Conservation (phyloP, 2,888 invertebrate genomes). For the Netelia melanura region DNA sequence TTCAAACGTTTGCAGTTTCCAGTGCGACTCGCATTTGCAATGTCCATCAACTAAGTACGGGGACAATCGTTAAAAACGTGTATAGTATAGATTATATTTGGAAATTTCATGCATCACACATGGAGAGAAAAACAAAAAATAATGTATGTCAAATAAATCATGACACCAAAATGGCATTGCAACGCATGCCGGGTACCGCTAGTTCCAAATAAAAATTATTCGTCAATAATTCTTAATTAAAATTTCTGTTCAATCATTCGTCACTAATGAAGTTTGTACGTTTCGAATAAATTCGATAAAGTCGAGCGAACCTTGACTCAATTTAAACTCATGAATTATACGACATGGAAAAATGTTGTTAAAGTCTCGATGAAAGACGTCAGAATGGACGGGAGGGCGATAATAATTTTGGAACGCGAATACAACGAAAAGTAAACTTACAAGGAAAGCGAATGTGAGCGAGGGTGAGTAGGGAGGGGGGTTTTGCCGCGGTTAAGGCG, state of each 20-base stretch:
- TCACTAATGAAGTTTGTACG: not conserved
- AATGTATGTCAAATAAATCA: too few relatives aligned
- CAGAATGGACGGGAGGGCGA: not conserved
- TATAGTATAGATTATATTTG: too few relatives aligned
- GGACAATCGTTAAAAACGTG: too few relatives aligned
- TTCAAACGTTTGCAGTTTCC: too few relatives aligned
- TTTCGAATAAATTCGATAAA: not conserved
- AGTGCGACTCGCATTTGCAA: too few relatives aligned
- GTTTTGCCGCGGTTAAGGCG: constrained; percentile 5
- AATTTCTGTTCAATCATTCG: not conserved
- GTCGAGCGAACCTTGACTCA: not conserved
- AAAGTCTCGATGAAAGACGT: not conserved
- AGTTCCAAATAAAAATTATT: too few relatives aligned
- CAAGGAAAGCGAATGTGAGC: constrained; percentile 21
- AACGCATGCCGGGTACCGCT: too few relatives aligned
- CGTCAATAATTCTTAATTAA: not conserved
- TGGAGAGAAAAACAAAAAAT: too few relatives aligned
- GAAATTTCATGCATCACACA: too few relatives aligned
- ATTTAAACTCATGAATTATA: not conserved
- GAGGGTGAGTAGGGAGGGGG: not conserved
- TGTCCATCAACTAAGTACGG: too few relatives aligned
- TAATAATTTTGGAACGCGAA: not conserved
- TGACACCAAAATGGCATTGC: too few relatives aligned
- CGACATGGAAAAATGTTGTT: not conserved
- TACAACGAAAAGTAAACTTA: constrained; percentile 37